phyloP scores from a whole-genome alignment of 2,113 vertebrate species.

The Mustela lutreola region DNA sequence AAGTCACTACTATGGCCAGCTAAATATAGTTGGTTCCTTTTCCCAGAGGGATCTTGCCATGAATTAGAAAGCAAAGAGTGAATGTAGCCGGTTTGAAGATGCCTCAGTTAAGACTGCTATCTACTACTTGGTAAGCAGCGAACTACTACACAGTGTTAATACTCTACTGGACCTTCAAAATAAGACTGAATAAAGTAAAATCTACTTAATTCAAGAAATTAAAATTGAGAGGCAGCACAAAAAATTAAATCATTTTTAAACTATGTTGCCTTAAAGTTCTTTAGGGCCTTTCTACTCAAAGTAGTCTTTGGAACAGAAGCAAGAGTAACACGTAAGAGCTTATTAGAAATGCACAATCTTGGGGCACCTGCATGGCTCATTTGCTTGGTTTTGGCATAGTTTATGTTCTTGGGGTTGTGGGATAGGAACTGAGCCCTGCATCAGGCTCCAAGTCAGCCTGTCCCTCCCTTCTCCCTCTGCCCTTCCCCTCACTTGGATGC shows the following conservation, averaged over 20 bases:
- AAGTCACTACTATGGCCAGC: background rate
- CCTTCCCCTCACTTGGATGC: background rate
- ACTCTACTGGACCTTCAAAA: background rate
- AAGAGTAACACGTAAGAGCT: background rate
- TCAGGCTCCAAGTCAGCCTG: background rate
- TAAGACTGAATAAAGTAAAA: conserved; percentile 20
- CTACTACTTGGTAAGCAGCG: background rate
- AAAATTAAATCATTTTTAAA: conserved; percentile 8
- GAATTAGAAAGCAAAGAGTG: background rate
- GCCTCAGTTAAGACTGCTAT: background rate
- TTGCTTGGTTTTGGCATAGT: background rate
- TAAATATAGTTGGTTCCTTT: background rate
- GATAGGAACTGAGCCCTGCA: background rate
- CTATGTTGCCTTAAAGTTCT: background rate
- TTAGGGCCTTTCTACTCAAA: background rate
- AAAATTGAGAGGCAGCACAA: background rate
- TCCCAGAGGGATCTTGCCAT: background rate
- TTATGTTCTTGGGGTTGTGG: background rate
- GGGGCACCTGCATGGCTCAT: background rate
- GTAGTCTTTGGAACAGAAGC: background rate
- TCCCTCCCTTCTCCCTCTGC: background rate
- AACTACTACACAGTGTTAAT: background rate
- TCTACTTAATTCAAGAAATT: background rate
- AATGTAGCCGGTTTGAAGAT: background rate
- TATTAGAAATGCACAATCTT: background rate